Conservation (phyloP, 2,113 vertebrate species). For the Drymodes brunneopygia region DNA sequence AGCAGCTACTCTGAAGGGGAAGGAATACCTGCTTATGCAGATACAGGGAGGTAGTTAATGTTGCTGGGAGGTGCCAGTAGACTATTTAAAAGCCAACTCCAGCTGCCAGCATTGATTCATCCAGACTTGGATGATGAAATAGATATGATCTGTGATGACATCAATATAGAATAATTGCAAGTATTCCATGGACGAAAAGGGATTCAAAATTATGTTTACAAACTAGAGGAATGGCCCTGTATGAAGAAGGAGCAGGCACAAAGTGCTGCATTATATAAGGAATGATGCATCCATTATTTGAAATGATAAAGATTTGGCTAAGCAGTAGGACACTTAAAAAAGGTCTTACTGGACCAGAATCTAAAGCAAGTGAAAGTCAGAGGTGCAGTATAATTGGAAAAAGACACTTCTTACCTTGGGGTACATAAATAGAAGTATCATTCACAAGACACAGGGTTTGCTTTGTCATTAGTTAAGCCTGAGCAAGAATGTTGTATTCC, state of each 20-base stretch:
- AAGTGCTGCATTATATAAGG: neutral
- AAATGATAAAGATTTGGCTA: neutral
- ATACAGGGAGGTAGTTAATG: neutral
- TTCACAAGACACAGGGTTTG: neutral
- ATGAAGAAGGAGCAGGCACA: neutral
- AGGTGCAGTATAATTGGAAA: neutral
- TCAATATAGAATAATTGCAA: neutral
- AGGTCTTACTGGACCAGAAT: neutral
- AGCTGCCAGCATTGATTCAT: neutral
- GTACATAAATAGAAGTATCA: neutral
- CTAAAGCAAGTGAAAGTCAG: neutral
- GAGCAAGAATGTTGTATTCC: neutral
- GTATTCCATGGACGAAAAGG: neutral
- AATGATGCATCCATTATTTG: neutral
- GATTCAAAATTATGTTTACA: neutral
- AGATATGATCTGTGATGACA: neutral
- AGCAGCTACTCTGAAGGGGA: neutral
- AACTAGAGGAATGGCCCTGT: neutral
- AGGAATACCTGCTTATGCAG: neutral
- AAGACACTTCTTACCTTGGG: rapidly evolving
- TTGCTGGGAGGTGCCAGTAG: neutral
- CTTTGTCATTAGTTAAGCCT: neutral
- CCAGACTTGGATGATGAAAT: neutral
- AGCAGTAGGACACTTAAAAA: neutral
- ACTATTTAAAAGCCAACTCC: neutral